Evolutionary conservation across 2,797 vertebrate species (phyloP).

Genomic region (Sebastes cheni): DNA sequence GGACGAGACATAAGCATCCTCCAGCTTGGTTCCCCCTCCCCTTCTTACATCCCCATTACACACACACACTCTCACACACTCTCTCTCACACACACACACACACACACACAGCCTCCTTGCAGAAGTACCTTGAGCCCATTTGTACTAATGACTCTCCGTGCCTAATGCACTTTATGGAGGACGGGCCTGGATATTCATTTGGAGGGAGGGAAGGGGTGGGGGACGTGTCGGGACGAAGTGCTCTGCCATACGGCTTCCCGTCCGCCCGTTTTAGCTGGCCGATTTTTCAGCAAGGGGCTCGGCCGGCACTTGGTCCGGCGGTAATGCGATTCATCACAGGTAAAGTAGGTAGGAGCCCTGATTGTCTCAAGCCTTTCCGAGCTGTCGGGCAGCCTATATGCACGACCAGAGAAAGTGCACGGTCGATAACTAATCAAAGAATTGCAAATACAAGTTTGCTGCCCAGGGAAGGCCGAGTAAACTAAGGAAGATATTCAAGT

Average conservation of each 20-base stretch:
- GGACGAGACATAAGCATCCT: slow-evolving; percentile 50
- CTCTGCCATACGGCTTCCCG: slow-evolving; percentile 60
- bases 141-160: slow-evolving; percentile 81
- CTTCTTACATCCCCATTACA: slow-evolving; percentile 44
- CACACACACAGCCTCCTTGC: slow-evolving; percentile 52
- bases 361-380: slow-evolving; percentile 49
- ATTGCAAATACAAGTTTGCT: slow-evolving; percentile 35
- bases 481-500: slow-evolving; percentile 19
- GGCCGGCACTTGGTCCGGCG: slow-evolving; percentile 50
- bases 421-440: slow-evolving; percentile 58
- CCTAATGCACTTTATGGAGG: slow-evolving; percentile 82
- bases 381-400: slow-evolving; percentile 26
- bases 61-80: slow-evolving; percentile 30
- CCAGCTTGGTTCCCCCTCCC: slow-evolving; percentile 35
- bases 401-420: slow-evolving; percentile 31
- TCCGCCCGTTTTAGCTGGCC: slow-evolving; percentile 64
- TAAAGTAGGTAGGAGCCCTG: slow-evolving; percentile 69
- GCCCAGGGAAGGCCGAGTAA: neutral
- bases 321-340: slow-evolving; percentile 74
- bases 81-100: slow-evolving; percentile 27
- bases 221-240: slow-evolving; percentile 63
- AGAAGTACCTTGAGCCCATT: slow-evolving; percentile 78
- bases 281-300: slow-evolving; percentile 69
- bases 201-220: slow-evolving; percentile 49
- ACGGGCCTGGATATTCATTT: slow-evolving; percentile 76